phyloP scores from a whole-genome alignment of 1,140 invertebrate genomes.

The Coptotermes formosanus region DNA sequence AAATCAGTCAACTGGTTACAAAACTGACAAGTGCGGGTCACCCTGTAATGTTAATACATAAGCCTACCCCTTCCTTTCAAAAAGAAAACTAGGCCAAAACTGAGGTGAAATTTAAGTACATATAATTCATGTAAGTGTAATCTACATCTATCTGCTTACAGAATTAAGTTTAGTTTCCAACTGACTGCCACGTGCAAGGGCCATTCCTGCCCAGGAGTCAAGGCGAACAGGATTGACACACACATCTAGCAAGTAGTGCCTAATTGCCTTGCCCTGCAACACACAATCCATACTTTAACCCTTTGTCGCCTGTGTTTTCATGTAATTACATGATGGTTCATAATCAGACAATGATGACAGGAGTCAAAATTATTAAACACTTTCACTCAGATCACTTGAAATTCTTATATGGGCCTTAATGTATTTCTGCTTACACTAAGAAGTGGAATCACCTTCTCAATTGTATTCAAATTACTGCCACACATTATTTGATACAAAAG shows the following conservation, averaged over 20 bases:
- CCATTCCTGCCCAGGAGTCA: conserved; percentile 90
- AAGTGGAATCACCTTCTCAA: neutral
- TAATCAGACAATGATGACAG: neutral
- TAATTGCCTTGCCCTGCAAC: conserved; percentile 61
- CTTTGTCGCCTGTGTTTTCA: neutral
- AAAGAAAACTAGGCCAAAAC: too few species aligned
- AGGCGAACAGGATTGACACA: conserved; percentile 73
- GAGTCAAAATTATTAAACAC: too few species aligned
- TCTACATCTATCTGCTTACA: conserved; percentile 39
- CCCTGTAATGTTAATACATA: too few species aligned
- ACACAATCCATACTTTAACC: neutral
- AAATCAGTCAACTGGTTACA: too few species aligned
- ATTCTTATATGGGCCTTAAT: neutral
- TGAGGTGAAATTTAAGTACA: too few species aligned
- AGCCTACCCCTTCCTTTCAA: too few species aligned
- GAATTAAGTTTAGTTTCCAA: conserved; percentile 82
- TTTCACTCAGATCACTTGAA: neutral
- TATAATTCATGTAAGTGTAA: neutral
- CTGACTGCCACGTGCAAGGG: conserved; percentile 74
- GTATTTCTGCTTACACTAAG: neutral
- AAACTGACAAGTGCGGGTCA: too few species aligned
- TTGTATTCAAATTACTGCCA: neutral
- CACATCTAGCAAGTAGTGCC: conserved; percentile 82
- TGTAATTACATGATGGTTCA: neutral
- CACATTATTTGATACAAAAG: neutral